Percentiles rank a stretch among this genome's conserved stretches.
phyloP scores from a whole-genome alignment of 2,888 invertebrate species.

The Parnassius apollo region DNA sequence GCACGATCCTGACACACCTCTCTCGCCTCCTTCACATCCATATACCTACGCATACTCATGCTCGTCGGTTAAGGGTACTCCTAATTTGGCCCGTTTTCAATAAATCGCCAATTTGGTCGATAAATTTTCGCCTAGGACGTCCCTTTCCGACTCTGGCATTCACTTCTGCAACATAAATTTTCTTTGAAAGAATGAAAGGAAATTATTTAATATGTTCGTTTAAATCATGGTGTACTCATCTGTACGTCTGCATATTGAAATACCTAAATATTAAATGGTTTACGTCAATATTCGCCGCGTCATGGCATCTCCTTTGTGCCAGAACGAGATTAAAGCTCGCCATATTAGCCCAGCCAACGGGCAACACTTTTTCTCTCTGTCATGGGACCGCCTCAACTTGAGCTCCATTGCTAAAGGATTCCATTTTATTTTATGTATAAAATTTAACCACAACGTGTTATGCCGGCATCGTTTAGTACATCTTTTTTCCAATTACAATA shows the following conservation, averaged over 20 bases:
- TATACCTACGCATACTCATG: no score
- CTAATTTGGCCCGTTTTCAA: no score
- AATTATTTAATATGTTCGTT: no score
- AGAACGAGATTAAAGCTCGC: constrained; percentile 68
- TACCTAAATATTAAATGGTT: constrained; percentile 79
- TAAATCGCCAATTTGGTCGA: no score
- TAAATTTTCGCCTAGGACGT: no score
- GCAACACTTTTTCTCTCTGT: constrained; percentile 55
- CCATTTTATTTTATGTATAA: constrained; percentile 23
- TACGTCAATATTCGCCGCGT: constrained; percentile 69
- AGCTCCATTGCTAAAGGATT: constrained; percentile 34
- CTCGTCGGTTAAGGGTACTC: no score
- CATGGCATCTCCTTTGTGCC: constrained; percentile 76
- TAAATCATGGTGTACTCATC: constrained; percentile 36
- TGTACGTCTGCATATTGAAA: constrained; percentile 64
- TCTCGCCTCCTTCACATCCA: no score
- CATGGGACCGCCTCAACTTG: constrained; percentile 41
- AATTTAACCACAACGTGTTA: neutral
- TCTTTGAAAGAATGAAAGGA: no score
- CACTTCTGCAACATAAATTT: no score
- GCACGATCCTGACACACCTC: no score
- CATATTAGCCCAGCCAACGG: constrained; percentile 66
- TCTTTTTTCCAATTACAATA: neutral
- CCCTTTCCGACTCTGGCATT: no score
- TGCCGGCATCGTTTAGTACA: no score